Percentiles rank a stretch among this genome's conserved stretches.
Conservation (phyloP, 2,888 invertebrate genomes). For the Habrosyne pyritoides region DNA sequence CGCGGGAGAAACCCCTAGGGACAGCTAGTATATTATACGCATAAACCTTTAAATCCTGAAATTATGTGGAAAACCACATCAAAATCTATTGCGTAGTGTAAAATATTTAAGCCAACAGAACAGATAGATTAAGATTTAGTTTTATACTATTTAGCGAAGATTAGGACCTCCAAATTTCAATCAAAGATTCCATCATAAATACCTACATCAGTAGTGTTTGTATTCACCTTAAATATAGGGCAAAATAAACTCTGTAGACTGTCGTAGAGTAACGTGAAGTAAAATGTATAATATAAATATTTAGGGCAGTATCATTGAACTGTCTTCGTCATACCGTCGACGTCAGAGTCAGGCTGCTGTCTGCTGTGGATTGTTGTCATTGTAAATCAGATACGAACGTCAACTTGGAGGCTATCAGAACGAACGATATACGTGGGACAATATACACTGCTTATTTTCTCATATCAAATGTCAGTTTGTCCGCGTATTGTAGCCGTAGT, state of each 20-base stretch:
- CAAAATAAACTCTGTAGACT: neutral
- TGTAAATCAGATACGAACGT: slow-evolving; percentile 39
- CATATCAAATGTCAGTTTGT: slow-evolving; percentile 25
- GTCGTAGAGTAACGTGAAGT: neutral
- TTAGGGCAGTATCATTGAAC: slow-evolving; percentile 23
- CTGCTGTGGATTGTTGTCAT: slow-evolving; percentile 25
- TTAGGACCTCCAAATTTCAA: too few relatives aligned
- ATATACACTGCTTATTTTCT: slow-evolving; percentile 27
- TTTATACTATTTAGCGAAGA: too few relatives aligned
- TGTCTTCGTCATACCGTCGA: slow-evolving; percentile 15
- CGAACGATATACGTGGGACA: slow-evolving; percentile 46
- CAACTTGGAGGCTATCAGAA: slow-evolving; percentile 41
- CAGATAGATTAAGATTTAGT: too few relatives aligned
- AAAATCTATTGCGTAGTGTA: too few relatives aligned
- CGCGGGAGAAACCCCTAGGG: too few relatives aligned
- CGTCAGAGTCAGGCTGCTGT: slow-evolving; percentile 13
- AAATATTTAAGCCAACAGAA: too few relatives aligned
- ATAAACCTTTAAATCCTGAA: too few relatives aligned
- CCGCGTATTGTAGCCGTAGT: neutral
- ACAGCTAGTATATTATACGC: too few relatives aligned
- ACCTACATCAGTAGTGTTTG: too few relatives aligned
- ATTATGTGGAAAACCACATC: too few relatives aligned
- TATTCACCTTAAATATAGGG: too few relatives aligned
- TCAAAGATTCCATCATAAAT: too few relatives aligned
- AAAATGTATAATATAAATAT: slow-evolving; percentile 8